Percentiles rank a stretch among this genome's conserved stretches.
Evolutionary conservation across 2,113 vertebrate genomes (phyloP).

Genomic region (Pavo muticus): DNA sequence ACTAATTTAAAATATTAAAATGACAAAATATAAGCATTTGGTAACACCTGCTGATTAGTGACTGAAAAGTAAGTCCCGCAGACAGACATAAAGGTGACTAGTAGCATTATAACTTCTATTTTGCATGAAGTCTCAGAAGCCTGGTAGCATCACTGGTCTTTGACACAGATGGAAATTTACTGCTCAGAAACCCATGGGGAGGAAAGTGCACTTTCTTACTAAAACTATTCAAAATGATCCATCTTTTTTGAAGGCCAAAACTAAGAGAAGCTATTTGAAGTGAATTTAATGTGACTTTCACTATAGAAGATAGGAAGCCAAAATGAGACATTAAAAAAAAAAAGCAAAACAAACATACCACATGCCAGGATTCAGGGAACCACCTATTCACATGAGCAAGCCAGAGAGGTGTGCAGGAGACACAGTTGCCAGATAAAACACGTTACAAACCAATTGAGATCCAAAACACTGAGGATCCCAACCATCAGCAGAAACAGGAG

Average conservation of each 20-base stretch:
- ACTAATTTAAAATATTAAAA: background rate
- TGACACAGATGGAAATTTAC: slow-evolving; percentile 12
- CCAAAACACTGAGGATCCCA: slow-evolving; percentile 47
- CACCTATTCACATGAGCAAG: slow-evolving; percentile 39
- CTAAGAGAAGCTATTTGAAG: slow-evolving; percentile 55
- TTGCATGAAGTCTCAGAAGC: background rate
- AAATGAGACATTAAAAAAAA: slow-evolving; percentile 17
- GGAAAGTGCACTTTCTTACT: slow-evolving; percentile 25
- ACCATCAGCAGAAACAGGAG: slow-evolving; percentile 30
- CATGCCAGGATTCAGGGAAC: slow-evolving; percentile 39
- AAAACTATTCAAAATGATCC: slow-evolving; percentile 36
- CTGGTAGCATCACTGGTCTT: slow-evolving; percentile 2
- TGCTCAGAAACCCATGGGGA: background rate
- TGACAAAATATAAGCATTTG: background rate
- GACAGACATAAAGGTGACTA: background rate
- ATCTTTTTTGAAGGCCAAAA: slow-evolving; percentile 49
- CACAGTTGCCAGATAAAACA: slow-evolving; percentile 56
- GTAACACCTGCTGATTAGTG: background rate
- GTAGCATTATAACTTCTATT: background rate
- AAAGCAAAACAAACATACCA: background rate
- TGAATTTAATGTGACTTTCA: slow-evolving; percentile 47
- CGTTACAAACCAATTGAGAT: background rate
- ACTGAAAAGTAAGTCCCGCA: background rate
- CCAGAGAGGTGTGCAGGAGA: slow-evolving; percentile 18
- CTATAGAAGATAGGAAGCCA: slow-evolving; percentile 27